Evolutionary conservation across 2,113 vertebrate species (phyloP), one percentile per base, ranked within the genome.

Genomic region (Eretmodus cyanostictus): DNA sequence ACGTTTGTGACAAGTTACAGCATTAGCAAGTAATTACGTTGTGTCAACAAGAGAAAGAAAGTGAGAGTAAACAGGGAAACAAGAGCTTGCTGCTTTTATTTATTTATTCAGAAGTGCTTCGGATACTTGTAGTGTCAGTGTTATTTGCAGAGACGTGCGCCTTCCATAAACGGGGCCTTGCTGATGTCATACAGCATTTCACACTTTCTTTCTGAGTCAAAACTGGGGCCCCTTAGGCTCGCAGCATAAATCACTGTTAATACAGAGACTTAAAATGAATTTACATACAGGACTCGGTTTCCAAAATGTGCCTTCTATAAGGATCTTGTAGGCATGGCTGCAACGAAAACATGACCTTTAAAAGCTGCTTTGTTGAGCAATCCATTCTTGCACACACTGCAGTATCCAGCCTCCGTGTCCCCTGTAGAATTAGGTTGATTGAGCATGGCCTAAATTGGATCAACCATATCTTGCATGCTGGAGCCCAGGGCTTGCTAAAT

Each of bases 321-420:
- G 89, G 85, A 87, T 92, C 92, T 93, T 61, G 84, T 55, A 81
- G 87, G 84, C 89, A 92, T 16, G 84, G 88, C 90, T 81, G 91
- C 94, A 84, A 90, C 6, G 12, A 90, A 95, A 93, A 93, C 89
- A 91, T 95, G 95, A 96, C 95, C 95, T 96, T 96, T 96, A 95
- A 96, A 96, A 95, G 93, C 95, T 95, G 95, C 95, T 95, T 95
- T 92, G 94, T 94, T 86, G 94, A 94, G 93, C 92, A 90, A 57
- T 92, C 87, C 92, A 83, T 93, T 93, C 92, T 87, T 95, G 95
- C 94, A 91, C 91, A 95, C 95, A 85, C 86, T 89, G 93, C 95
- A 95, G 92, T 87, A 86, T 85, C 36, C 85, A 38, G 89, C 82
- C 71, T 27, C 85, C 17, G 66, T 78, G 86, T 93, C 92, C 94